Conservation (phyloP, 1,140 invertebrate species). For the Dufourea novaeangliae region DNA sequence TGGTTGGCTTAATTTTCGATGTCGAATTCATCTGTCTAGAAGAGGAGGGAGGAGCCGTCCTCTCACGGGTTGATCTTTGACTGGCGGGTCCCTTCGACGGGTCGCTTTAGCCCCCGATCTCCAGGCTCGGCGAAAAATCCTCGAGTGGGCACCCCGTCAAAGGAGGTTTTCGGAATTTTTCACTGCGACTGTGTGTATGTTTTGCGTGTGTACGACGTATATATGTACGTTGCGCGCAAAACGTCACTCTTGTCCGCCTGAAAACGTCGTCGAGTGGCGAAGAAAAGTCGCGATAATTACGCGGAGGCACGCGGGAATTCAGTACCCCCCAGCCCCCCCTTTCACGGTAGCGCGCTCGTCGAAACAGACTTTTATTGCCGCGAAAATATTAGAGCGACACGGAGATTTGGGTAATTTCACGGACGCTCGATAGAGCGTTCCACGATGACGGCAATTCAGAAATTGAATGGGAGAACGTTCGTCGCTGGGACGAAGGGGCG, state of each 20-base stretch:
- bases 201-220: not conserved
- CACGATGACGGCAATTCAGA: slow-evolving; percentile 32
- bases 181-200: not conserved
- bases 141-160: slow-evolving; percentile 57
- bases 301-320: slow-evolving; percentile 27
- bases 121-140: slow-evolving; percentile 34
- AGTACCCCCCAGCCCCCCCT: not conserved
- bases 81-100: slow-evolving; percentile 28
- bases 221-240: not conserved
- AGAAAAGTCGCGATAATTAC: slow-evolving; percentile 47
- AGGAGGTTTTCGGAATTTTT: slow-evolving; percentile 54
- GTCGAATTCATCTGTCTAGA: slow-evolving; percentile 48
- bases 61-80: slow-evolving; percentile 51
- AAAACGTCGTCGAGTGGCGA: slow-evolving; percentile 42
- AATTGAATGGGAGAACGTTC: slow-evolving; percentile 25
- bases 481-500: not conserved
- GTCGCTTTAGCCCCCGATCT: slow-evolving; percentile 38
- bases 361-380: slow-evolving; percentile 27
- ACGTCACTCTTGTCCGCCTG: slow-evolving; percentile 46
- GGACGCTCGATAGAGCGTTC: slow-evolving; percentile 11
- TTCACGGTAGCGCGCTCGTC: not conserved
- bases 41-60: slow-evolving; percentile 11
- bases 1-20: slow-evolving; percentile 57
- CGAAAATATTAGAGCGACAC: not conserved
- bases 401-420: slow-evolving; percentile 17